A percentile compares a stretch with the other conserved stretches of the same genome.
Evolutionary conservation across 2,113 vertebrate genomes (phyloP).

Genomic region (Hydrochoerus hydrochaeris): DNA sequence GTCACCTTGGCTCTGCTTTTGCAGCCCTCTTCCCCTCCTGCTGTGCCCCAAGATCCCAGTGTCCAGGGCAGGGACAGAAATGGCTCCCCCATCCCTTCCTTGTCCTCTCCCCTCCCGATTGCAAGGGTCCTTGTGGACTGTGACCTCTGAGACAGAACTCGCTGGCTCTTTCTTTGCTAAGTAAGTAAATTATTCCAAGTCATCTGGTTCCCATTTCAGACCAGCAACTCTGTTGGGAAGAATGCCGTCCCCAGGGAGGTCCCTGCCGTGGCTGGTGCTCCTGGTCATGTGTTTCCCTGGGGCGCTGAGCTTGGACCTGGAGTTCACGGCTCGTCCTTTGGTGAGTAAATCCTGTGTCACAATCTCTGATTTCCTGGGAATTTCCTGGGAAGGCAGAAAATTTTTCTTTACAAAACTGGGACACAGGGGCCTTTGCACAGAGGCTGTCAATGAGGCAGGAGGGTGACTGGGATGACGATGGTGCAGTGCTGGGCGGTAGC

Average conservation of each 20-base stretch:
- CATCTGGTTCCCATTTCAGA: slow-evolving; percentile 77
- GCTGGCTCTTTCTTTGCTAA: not conserved
- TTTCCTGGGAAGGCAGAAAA: not conserved
- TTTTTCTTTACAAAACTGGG: not conserved
- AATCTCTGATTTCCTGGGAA: slow-evolving; percentile 37
- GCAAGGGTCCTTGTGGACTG: not conserved
- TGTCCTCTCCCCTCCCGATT: not conserved
- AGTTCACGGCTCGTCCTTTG: not conserved
- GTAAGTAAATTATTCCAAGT: slow-evolving; percentile 37
- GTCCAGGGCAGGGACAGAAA: not conserved
- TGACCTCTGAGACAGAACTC: not conserved
- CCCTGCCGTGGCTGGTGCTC: slow-evolving; percentile 71
- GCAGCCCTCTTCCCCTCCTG: fast-evolving
- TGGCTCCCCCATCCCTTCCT: not conserved
- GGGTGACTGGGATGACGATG: not conserved
- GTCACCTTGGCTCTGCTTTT: not conserved
- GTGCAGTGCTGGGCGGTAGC: no score
- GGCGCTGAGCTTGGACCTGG: slow-evolving; percentile 46
- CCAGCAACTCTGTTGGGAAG: slow-evolving; percentile 45
- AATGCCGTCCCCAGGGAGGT: slow-evolving; percentile 71
- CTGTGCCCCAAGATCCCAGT: not conserved
- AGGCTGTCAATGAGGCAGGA: not conserved
- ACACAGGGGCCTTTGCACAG: not conserved
- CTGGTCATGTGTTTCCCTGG: slow-evolving; percentile 72
- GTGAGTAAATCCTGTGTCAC: slow-evolving; percentile 81